These are phyloP conservation scores for Metacarcinus magister DNA, from an alignment of 2,888 invertebrate genomes.

Conservation along the genomic window DNA sequence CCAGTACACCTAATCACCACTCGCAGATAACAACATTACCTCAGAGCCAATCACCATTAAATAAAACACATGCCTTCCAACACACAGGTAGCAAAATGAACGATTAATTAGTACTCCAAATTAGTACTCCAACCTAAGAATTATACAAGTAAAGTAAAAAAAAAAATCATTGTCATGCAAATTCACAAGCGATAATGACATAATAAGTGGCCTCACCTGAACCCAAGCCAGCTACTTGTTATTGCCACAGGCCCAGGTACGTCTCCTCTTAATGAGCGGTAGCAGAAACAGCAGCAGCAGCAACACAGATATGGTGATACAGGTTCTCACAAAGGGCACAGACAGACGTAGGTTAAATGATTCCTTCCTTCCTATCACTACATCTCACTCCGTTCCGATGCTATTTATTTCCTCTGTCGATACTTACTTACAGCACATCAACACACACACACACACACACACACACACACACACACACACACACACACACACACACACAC, in stretches of 20 bases:
- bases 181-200: background rate
- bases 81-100: background rate
- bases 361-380: background rate
- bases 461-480: background rate
- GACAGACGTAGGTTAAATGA: background rate
- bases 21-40: background rate
- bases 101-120: background rate
- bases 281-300: background rate
- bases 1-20: background rate
- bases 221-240: background rate
- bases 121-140: background rate
- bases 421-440: too few species aligned
- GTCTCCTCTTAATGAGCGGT: background rate
- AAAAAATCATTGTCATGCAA: background rate
- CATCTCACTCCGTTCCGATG: background rate
- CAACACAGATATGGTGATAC: background rate
- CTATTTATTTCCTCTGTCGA: background rate
- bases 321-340: background rate
- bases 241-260: background rate
- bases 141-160: background rate
- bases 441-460: too few species aligned
- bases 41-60: background rate
- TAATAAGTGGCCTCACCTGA: background rate
- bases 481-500: background rate
- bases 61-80: background rate